Evolutionary conservation across 2,113 vertebrate genomes (phyloP), one percentile per base, ranked within the genome.

Genomic region (Pelecanoides urinatrix): DNA sequence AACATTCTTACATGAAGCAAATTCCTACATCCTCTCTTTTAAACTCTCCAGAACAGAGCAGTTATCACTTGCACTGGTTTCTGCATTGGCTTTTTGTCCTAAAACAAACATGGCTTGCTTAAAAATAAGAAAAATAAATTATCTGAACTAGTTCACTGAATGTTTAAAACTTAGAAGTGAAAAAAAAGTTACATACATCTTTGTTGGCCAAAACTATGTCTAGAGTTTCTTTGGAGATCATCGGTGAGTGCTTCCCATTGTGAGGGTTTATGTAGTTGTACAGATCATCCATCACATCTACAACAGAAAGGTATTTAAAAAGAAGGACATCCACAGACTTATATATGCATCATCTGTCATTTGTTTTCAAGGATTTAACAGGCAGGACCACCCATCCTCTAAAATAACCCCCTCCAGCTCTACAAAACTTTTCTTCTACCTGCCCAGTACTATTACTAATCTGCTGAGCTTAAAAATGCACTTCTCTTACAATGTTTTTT

Each of bases 271-370:
- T 44, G 49, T 99, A 99, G 94, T 96, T 98, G 97, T 98, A 99
- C 34, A 99, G 98, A 93, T 99, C 99, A 76, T 99, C 99, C 99
- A 99, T 99, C 72, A 99, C 99, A 16, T 99, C 98, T 99, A 20
- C 13, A 93, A 90, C 26, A 94, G 53, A 45, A 83, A 58, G 42
- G n/a, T 4, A 8, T 1, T 29, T 16, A 86, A 56, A 6, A 50
- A 47, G 61, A 66, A 58, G 81, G 21, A 9, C 65, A 17, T 3
- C 13, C 30, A 2, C 53, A 65, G 47, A 44, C 12, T 49, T 26
- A 10, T 1, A 4, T 2, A 36, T 2, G 5, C 32, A 45, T 16
- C 22, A 4, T 0, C 38, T 19, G 20, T 7, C 55, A 12, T 23
- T 29, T 53, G 25, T 14, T 32, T 20, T 8, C 66, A 26, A 68